Evolutionary conservation across 2,797 vertebrate species (phyloP), one percentile per base, ranked within the genome.

Genomic region (Xenopus petersii): DNA sequence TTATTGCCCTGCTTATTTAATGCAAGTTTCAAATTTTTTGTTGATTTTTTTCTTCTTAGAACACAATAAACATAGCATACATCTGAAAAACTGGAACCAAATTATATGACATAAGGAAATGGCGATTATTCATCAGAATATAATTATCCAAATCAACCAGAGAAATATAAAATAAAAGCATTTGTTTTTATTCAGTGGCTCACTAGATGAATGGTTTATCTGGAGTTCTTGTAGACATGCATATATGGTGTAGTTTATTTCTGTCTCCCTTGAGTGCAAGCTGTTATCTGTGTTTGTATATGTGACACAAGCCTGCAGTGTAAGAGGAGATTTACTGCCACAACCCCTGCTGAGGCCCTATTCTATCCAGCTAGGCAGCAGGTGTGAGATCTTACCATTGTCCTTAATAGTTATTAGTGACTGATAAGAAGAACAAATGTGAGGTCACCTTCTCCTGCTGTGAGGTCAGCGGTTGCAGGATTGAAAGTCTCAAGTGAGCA

Each of bases 381-480:
- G 94, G 95, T 97, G 95, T 92, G 91, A 90, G 86, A 87, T 80
- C 80, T 87, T 74, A 80, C 79, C 91, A 86, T 88, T 91, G 85
- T 86, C 90, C 87, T 86, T 89, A 89, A 89, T 91, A 93, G 92
- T 94, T 91, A 94, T 93, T 93, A 89, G 84, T 91, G 91, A 88
- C 88, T 90, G 86, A 92, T 93, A 90, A 92, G 88, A 90, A 92
- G 92, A 92, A 92, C 91, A 92, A 93, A 92, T 89, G 88, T 85
- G 83, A 75, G 94, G 93, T 94, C 92, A 88, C 80, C 83, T 84
- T 56, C 85, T 86, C 93, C 91, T 1, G 86, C 90, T 84, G 84
- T 86, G 87, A 93, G 94, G 95, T 94, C 92, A 92, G 88, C 84
- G 86, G 87, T 86, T 90, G 87, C 83, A 91, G 90, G 88, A 85